Evolutionary conservation across 2,888 invertebrate genomes (phyloP), one percentile per base, ranked within the genome.

Genomic region (Mythimna lalbum): DNA sequence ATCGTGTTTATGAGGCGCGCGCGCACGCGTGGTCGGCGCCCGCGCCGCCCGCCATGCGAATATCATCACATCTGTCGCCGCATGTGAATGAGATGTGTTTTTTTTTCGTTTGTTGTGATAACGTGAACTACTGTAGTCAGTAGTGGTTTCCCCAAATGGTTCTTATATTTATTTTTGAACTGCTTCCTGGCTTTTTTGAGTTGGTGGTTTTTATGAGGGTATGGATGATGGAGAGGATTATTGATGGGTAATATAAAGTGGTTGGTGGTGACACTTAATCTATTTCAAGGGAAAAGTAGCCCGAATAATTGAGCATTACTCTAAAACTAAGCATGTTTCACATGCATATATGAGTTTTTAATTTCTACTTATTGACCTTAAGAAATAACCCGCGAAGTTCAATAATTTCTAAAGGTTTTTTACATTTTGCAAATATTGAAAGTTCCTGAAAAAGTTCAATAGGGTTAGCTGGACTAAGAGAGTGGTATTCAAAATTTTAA

Each of bases 1-100:
- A 95, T 95, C 93, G 94, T 94, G 94, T 95, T 94, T 94, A 95
- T 93, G 93, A 91, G 86, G 89, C 87, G 88, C 87, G 84, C 89
- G 85, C 82, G 88, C 89, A 90, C 92, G 92, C 93, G 90, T 90
- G 93, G 90, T 84, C 84, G 89, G 90, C 91, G 90, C 90, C 81
- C 79, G 87, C 88, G 74, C 74, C 85, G 88, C 85, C 80, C 85
- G 88, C 85, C 81, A 85, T 88, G 91, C 91, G 89, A 90, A 90
- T 89, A 89, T 90, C 89, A 88, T 87, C 89, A 84, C 93, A 91
- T 92, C 92, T 93, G 92, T 90, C 89, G 90, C 89, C 86, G 90
- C 88, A 92, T 93, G 89, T 88, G 89, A 91, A 92, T 91, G 89
- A 89, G 88, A 83, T 84, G 75, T 56, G 64, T 81, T 77, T 78